Percentiles rank a stretch among this genome's conserved stretches.
Evolutionary conservation across 2,888 invertebrate genomes (phyloP).

Genomic region (Liopterus haemorrhoidalis): DNA sequence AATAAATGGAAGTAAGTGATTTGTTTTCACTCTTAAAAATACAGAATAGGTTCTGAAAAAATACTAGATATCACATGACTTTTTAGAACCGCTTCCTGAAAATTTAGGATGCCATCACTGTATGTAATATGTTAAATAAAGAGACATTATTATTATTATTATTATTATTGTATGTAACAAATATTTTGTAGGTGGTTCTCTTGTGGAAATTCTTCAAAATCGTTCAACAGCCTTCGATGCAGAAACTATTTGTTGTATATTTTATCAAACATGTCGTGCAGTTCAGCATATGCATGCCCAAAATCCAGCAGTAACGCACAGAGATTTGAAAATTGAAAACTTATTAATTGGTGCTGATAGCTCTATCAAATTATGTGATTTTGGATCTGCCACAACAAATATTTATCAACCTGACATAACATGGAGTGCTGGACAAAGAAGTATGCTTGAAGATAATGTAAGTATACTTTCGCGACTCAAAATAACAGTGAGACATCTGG

Average conservation of each 20-base stretch:
- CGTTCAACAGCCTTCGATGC: constrained; percentile 58
- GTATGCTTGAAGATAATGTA: constrained; percentile 90
- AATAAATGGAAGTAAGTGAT: too few relatives aligned
- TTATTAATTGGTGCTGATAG: constrained; percentile 82
- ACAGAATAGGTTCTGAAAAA: too few relatives aligned
- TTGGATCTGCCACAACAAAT: constrained; percentile 89
- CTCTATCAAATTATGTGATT: constrained; percentile 90
- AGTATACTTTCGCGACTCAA: constrained; percentile 32
- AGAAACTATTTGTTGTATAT: constrained; percentile 71
- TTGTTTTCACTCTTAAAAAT: too few relatives aligned
- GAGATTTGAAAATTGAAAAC: constrained; percentile 96
- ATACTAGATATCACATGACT: too few relatives aligned
- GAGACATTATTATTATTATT: constrained; percentile 9
- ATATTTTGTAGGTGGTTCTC: constrained; percentile 51
- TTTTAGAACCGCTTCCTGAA: too few relatives aligned
- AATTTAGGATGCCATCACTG: too few relatives aligned
- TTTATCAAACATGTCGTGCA: constrained; percentile 86
- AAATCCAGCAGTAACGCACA: constrained; percentile 84
- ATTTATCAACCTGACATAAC: constrained; percentile 74
- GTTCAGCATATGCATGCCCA: constrained; percentile 92
- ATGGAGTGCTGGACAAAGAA: constrained; percentile 89
- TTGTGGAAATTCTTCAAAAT: constrained; percentile 60
- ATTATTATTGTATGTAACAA: constrained; percentile 3
- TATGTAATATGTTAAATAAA: too few relatives aligned
- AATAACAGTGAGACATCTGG: too few relatives aligned